Conservation (phyloP, 2,113 vertebrate species). For the Vanacampus margaritifer region DNA sequence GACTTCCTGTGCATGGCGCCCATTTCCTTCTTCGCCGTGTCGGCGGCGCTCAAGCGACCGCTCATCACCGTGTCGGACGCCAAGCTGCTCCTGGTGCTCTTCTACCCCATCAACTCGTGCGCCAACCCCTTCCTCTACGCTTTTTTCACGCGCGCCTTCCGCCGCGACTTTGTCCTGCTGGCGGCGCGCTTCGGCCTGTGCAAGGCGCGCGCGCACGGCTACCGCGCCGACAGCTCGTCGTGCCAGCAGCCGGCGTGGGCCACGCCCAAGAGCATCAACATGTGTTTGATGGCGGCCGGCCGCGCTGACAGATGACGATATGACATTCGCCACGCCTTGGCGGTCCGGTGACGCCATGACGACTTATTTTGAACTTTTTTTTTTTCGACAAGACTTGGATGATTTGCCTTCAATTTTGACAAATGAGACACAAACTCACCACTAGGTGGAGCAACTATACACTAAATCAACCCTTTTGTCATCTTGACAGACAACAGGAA, state of each 20-base stretch:
- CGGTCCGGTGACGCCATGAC: no score
- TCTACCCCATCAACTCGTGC: constrained; percentile 97
- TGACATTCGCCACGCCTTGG: no score
- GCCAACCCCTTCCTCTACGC: constrained; percentile 95
- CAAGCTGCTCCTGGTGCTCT: constrained; percentile 92
- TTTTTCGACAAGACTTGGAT: background rate
- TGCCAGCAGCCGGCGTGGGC: constrained; percentile 78
- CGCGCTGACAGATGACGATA: constrained; percentile 29
- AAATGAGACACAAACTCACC: no score
- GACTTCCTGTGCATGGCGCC: constrained; percentile 97
- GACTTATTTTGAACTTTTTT: no score
- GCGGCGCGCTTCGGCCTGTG: constrained; percentile 88
- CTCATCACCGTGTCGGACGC: constrained; percentile 91
- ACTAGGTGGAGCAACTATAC: no score
- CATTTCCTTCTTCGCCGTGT: constrained; percentile 96
- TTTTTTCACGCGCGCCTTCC: constrained; percentile 94
- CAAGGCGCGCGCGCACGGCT: constrained; percentile 84
- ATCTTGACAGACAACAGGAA: no score
- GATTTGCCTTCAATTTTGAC: background rate
- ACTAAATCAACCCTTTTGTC: no score
- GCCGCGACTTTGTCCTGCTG: constrained; percentile 89
- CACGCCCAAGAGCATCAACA: constrained; percentile 70
- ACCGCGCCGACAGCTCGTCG: constrained; percentile 85
- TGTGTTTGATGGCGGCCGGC: constrained; percentile 69
- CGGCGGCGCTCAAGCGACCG: constrained; percentile 87